Conservation (phyloP, 2,797 vertebrate species). For the Lagodon rhomboides region DNA sequence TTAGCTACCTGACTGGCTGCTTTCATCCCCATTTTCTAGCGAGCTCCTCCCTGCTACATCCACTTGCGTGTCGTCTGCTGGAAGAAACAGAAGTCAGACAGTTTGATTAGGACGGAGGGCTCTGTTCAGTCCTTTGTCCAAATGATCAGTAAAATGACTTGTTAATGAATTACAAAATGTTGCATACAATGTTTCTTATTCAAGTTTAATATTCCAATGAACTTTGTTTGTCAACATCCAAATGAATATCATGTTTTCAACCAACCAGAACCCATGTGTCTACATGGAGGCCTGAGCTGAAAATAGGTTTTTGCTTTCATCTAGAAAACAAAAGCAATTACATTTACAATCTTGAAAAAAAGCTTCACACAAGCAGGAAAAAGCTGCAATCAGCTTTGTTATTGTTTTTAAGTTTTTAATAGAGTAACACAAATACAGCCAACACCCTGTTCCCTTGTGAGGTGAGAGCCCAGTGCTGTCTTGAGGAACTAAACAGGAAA, state of each 20-base stretch:
- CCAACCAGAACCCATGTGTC: neutral
- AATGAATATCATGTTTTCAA: neutral
- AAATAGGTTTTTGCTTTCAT: too few relatives aligned
- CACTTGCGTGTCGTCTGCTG: constrained; percentile 41
- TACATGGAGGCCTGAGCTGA: neutral
- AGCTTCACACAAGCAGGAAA: neutral
- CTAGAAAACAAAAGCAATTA: neutral
- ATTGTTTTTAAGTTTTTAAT: constrained; percentile 8
- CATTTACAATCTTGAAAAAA: too few relatives aligned
- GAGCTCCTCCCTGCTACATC: constrained; percentile 25
- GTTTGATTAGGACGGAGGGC: neutral
- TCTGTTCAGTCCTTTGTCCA: neutral
- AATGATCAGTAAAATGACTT: neutral
- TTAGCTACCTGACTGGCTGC: constrained; percentile 68
- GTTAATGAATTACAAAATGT: neutral
- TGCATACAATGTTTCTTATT: neutral
- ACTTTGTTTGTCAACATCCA: neutral
- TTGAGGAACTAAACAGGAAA: constrained; percentile 50
- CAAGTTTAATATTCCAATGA: neutral
- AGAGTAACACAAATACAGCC: neutral
- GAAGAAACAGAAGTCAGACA: constrained; percentile 12
- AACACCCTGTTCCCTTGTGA: neutral
- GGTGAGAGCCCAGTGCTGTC: too few relatives aligned
- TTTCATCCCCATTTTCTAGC: constrained; percentile 58
- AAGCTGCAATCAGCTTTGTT: neutral